Conservation (phyloP, 2,113 vertebrate genomes). For the Sylvilagus bachmani region DNA sequence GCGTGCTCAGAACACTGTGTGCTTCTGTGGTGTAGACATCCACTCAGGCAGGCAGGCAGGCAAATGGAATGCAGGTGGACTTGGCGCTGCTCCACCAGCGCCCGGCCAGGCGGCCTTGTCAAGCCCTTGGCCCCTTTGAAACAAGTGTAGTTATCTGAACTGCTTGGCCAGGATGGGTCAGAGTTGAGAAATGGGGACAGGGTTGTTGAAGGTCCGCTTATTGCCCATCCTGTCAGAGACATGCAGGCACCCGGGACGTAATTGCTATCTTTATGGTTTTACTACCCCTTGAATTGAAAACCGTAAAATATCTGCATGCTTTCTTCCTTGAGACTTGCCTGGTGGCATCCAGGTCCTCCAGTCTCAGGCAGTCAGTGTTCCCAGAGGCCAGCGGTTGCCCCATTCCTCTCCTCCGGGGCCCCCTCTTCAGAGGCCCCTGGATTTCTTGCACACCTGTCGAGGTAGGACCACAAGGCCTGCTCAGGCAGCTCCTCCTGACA, state of each 20-base stretch:
- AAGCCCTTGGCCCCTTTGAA: not conserved
- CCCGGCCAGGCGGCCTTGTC: not conserved
- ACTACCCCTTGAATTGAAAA: not conserved
- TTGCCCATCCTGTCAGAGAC: not conserved
- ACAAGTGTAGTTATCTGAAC: not conserved
- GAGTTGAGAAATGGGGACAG: not conserved
- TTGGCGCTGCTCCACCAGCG: not conserved
- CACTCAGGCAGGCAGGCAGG: not conserved
- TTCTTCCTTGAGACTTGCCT: not conserved
- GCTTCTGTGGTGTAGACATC: not conserved
- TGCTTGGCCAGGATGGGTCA: not conserved
- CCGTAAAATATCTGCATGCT: accelerated
- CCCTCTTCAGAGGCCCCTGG: accelerated
- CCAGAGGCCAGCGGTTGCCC: not conserved
- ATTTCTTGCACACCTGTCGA: accelerated
- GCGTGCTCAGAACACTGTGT: not conserved
- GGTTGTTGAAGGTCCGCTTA: not conserved
- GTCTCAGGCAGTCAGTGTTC: not conserved
- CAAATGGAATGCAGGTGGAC: not conserved
- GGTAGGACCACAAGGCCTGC: accelerated
- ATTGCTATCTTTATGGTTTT: not conserved
- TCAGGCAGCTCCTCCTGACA: accelerated
- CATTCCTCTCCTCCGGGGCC: accelerated
- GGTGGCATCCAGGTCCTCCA: not conserved
- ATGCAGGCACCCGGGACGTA: not conserved